Evolutionary conservation across 2,888 invertebrate species (phyloP).

Genomic region (Neoscelio sp.): DNA sequence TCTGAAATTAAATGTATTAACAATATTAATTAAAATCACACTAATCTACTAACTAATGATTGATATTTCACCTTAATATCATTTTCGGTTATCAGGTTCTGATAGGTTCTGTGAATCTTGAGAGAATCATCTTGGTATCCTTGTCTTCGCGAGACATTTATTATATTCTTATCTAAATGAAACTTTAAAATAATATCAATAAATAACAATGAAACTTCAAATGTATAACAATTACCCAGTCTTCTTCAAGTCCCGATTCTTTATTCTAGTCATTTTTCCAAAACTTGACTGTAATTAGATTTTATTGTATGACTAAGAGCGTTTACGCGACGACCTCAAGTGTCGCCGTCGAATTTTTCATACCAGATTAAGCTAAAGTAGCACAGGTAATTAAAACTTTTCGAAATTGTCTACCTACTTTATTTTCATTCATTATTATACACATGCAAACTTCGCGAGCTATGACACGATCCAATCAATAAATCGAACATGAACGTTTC

Average conservation of each 20-base stretch:
- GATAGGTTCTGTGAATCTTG: too few species aligned
- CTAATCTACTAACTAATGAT: too few species aligned
- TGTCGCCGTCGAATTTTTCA: conserved; percentile 38
- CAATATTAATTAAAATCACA: too few species aligned
- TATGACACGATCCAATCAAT: conserved; percentile 43
- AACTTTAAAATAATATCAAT: background rate
- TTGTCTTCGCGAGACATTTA: too few species aligned
- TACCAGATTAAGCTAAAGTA: conserved; percentile 54
- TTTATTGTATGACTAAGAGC: conserved; percentile 22
- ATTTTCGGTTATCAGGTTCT: too few species aligned
- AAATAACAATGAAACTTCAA: background rate
- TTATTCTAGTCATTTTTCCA: conserved; percentile 7
- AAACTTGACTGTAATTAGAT: conserved; percentile 36
- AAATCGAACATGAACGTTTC: conserved; percentile 32
- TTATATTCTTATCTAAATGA: too few species aligned
- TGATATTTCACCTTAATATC: too few species aligned
- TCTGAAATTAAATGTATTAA: too few species aligned
- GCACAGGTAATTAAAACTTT: conserved; percentile 76
- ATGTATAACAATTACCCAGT: conserved; percentile 1
- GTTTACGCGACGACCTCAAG: conserved; percentile 38
- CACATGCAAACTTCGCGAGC: conserved; percentile 22
- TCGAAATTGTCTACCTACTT: conserved; percentile 64
- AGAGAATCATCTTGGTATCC: too few species aligned
- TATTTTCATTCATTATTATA: conserved; percentile 51
- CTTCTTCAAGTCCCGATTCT: background rate